Evolutionary conservation across 2,888 invertebrate genomes (phyloP), one percentile per base, ranked within the genome.

Genomic region (Trachelus stipa): DNA sequence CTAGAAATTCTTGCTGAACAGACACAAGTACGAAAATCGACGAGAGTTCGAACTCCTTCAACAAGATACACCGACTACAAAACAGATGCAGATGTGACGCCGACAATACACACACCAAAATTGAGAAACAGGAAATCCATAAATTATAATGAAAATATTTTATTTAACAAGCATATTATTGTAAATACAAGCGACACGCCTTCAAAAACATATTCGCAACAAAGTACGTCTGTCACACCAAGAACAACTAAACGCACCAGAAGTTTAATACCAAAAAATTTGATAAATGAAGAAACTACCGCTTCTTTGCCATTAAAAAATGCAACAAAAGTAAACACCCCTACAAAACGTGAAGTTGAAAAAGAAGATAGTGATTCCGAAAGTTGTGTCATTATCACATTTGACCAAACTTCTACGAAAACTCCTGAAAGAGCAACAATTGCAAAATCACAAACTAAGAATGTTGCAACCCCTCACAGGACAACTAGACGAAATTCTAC

Each of bases 231-330:
- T 31, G 56, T 68, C 12, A 78, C 76, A 23, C 76, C 75, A 31
- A 75, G 75, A 56, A 73, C 74, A 73, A 56, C 75, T 56, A 75
- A 34, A 34, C 56, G 23, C 23, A 56, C 56, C 6, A 56, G 56
- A 78, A 68, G 75, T 30, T 35, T 33, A 75, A 69, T 76, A 34
- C 73, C 15, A 69, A 73, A 23, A 30, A 71, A 30, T 71, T 31
- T 30, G 11, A 34, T 15, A 34, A 30, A 30, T 11, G 30, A 56
- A 2, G 23, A 56, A 23, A 56, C 23, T 23, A 56, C 23, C 15
- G 23, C 56, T 23, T 6, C 56, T 9, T 56, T 9, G 1, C 56
- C 9, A 56, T 56, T 56, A 23, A 56, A 56, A 56, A 56, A 15
- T 23, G 2, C 56, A 56, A 56, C 56, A 23, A 56, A 56, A 23